A percentile compares a stretch with the other conserved stretches of the same genome.
phyloP scores from a whole-genome alignment of 2,113 vertebrate genomes.

The Fulmarus glacialis region DNA sequence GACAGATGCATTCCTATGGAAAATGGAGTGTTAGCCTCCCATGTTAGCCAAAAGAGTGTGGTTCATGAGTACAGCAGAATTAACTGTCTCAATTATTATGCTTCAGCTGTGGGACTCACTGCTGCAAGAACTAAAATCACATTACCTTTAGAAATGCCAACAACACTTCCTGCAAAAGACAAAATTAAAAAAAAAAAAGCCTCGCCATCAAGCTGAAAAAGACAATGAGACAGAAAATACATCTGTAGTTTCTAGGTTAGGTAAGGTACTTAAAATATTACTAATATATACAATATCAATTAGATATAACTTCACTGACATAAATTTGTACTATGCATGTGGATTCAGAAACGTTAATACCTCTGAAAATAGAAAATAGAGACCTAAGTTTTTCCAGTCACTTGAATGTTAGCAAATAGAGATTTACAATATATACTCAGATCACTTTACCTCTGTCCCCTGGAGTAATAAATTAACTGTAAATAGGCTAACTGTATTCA shows the following conservation, averaged over 20 bases:
- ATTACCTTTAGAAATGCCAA: neutral
- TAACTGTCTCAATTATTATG: neutral
- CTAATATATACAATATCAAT: neutral
- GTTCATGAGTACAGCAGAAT: neutral
- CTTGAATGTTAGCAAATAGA: neutral
- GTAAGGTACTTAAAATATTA: neutral
- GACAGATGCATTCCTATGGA: neutral
- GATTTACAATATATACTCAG: neutral
- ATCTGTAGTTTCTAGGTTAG: neutral
- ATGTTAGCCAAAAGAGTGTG: neutral
- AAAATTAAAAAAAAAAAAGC: neutral
- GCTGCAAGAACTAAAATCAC: neutral
- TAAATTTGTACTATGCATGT: neutral
- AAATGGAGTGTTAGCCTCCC: neutral
- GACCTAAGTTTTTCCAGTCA: neutral
- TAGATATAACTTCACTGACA: neutral
- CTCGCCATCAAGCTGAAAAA: neutral
- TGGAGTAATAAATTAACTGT: neutral
- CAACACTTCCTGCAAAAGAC: neutral
- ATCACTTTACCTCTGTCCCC: neutral
- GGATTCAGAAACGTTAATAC: neutral
- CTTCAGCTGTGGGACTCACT: neutral
- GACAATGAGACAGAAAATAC: neutral
- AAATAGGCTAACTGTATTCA: neutral
- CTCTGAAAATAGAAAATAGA: neutral